Percentiles rank a stretch among this genome's conserved stretches.
These are phyloP conservation scores for Melanotaenia parkinsoni DNA, from an alignment of 2,797 vertebrate genomes.

Conservation along the genomic window DNA sequence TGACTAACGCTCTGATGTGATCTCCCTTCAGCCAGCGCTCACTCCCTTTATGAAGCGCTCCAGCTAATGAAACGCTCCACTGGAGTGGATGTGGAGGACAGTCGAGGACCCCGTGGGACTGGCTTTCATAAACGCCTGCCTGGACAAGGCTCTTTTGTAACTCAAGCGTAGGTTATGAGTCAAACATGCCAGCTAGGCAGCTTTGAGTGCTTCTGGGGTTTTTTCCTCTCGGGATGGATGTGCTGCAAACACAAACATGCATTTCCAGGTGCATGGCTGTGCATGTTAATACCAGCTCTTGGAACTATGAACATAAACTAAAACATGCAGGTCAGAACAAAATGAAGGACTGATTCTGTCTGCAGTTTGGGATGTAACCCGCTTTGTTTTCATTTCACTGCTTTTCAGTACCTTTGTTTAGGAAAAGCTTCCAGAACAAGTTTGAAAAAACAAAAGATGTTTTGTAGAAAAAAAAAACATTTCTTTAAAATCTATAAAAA, in stretches of 20 bases:
- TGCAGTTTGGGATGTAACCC: too few relatives aligned
- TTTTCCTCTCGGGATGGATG: slow-evolving; percentile 14
- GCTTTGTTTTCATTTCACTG: too few relatives aligned
- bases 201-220: slow-evolving; percentile 19
- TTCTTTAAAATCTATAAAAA: too few relatives aligned
- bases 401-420: too few relatives aligned
- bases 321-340: too few relatives aligned
- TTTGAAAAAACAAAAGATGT: too few relatives aligned
- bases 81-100: slow-evolving; percentile 58
- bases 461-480: not conserved
- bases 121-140: slow-evolving; percentile 59
- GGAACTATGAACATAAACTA: too few relatives aligned
- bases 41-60: slow-evolving; percentile 28
- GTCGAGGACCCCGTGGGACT: slow-evolving; percentile 57
- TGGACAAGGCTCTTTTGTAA: slow-evolving; percentile 49
- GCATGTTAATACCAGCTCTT: not conserved
- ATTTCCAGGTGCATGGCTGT: not conserved
- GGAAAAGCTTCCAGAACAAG: too few relatives aligned
- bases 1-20: slow-evolving; percentile 10
- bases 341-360: too few relatives aligned
- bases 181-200: slow-evolving; percentile 38
- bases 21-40: slow-evolving; percentile 4
- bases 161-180: slow-evolving; percentile 49
- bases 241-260: slow-evolving; percentile 20
- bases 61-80: slow-evolving; percentile 45